These are phyloP conservation scores for Metaphire vulgaris DNA, from an alignment of 1,140 invertebrate species.

Conservation along the genomic window DNA sequence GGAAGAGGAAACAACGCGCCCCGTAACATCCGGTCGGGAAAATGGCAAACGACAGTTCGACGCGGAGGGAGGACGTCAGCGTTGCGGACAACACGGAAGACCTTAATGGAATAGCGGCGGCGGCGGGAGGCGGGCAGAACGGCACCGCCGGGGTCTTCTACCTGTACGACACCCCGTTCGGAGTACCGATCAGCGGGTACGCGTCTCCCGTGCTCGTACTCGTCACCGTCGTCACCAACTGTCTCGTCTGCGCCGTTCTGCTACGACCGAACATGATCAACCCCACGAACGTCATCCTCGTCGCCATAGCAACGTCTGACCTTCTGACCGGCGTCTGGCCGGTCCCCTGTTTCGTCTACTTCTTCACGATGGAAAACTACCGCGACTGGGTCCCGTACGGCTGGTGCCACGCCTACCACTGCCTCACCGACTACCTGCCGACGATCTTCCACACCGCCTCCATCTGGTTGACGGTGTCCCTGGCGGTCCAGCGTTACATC, in stretches of 20 bases:
- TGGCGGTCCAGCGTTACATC: not conserved
- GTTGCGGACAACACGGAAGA: too few relatives aligned
- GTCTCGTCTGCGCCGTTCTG: not conserved
- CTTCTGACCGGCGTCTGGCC: constrained; percentile 64
- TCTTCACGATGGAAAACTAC: not conserved
- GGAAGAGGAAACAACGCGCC: too few relatives aligned
- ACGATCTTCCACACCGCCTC: constrained; percentile 47
- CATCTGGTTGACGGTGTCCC: constrained; percentile 50
- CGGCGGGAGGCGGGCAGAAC: too few relatives aligned
- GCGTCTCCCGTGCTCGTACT: constrained; percentile 72
- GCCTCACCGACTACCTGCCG: not conserved
- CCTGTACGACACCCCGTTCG: not conserved
- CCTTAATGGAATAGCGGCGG: too few relatives aligned
- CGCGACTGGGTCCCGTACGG: not conserved
- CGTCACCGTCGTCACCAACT: constrained; percentile 66
- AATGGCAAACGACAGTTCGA: too few relatives aligned
- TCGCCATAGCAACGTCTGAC: not conserved
- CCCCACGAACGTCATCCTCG: not conserved
- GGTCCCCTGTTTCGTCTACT: constrained; percentile 55
- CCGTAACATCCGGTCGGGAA: too few relatives aligned
- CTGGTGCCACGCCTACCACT: not conserved
- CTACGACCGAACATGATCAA: not conserved
- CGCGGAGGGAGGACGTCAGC: too few relatives aligned
- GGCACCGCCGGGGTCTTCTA: not conserved
- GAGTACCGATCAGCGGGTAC: constrained; percentile 18